Evolutionary conservation across 2,113 vertebrate species (phyloP).

Genomic region (Rhegmatorhina hoffmannsi): DNA sequence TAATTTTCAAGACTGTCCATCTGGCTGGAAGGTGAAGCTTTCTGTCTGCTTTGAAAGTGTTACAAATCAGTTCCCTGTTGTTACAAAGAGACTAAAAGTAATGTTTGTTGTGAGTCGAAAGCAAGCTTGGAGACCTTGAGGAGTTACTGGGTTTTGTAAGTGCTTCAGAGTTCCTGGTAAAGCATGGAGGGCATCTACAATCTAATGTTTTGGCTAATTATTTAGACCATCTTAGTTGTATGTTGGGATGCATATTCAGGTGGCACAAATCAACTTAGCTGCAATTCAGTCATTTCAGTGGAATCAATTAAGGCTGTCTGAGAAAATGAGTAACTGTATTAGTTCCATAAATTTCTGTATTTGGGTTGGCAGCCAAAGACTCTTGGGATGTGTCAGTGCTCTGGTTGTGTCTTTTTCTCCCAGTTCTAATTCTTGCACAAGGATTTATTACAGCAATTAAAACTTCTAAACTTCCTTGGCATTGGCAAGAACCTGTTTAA

Average conservation of each 20-base stretch:
- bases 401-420: not conserved
- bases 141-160: not conserved
- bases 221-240: not conserved
- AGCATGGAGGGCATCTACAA: not conserved
- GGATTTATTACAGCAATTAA: not conserved
- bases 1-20: not conserved
- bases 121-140: not conserved
- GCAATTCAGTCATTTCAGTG: not conserved
- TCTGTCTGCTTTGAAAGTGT: not conserved
- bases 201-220: not conserved
- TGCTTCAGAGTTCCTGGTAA: not conserved
- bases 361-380: not conserved
- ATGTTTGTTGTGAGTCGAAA: not conserved
- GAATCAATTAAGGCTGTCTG: not conserved
- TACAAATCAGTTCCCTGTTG: not conserved
- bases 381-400: not conserved
- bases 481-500: not conserved
- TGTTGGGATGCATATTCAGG: not conserved
- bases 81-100: not conserved
- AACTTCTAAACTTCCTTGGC: not conserved
- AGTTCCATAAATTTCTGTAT: not conserved
- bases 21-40: constrained; percentile 29
- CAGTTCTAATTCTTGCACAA: not conserved
- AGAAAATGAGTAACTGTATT: not conserved
- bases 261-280: not conserved